Percentiles rank a stretch among this genome's conserved stretches.
Conservation (phyloP, 2,888 invertebrate genomes). For the Ypsolopha scabrella region DNA sequence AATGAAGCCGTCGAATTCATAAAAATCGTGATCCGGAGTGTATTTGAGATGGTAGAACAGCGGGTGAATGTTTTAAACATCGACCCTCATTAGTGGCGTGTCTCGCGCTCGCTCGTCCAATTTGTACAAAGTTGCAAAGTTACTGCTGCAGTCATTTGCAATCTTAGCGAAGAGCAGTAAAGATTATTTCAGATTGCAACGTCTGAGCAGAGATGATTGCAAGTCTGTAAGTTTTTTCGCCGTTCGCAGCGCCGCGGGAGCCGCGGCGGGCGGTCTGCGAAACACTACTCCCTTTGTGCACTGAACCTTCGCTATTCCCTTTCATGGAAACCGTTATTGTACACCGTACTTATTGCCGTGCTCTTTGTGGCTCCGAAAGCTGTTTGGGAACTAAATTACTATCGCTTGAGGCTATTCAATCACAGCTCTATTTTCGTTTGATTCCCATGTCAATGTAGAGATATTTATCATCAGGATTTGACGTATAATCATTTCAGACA, state of each 20-base stretch:
- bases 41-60: constrained; percentile 8
- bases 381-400: constrained; percentile 29
- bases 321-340: constrained; percentile 50
- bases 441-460: background rate
- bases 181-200: background rate
- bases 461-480: background rate
- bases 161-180: background rate
- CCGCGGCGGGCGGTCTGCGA: constrained; percentile 38
- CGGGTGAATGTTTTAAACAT: constrained; percentile 33
- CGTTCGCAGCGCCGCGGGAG: constrained; percentile 34
- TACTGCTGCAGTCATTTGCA: background rate
- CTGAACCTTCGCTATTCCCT: constrained; percentile 34
- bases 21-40: too few relatives aligned
- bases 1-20: too few relatives aligned
- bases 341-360: constrained; percentile 36
- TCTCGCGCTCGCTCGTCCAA: constrained; percentile 7
- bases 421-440: constrained; percentile 10
- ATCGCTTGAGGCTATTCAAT: constrained; percentile 28
- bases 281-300: constrained; percentile 38
- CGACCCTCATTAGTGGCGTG: constrained; percentile 26
- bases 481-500: background rate
- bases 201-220: background rate
- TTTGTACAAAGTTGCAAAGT: constrained; percentile 2
- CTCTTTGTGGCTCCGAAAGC: constrained; percentile 31
- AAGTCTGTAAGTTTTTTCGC: constrained; percentile 49